Percentiles rank a stretch among this genome's conserved stretches.
phyloP scores from a whole-genome alignment of 1,140 invertebrate genomes.

The Hyposmocoma kahamanoa region DNA sequence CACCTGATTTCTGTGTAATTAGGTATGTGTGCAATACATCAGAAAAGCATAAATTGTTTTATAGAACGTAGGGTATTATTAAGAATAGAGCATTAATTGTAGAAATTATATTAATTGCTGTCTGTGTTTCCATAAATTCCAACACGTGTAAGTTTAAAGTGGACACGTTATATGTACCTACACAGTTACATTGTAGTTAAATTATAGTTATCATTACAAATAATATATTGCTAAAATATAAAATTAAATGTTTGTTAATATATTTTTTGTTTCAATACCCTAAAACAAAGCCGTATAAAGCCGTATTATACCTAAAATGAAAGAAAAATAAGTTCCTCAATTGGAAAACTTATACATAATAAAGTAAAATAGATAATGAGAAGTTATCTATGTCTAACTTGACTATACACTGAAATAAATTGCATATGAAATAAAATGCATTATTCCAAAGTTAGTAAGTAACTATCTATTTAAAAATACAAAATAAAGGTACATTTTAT shows the following conservation, averaged over 20 bases:
- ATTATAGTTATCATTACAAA: slow-evolving; percentile 67
- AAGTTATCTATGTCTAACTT: no score
- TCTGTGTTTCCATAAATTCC: slow-evolving; percentile 42
- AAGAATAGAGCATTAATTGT: slow-evolving; percentile 49
- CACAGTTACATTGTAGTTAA: slow-evolving; percentile 57
- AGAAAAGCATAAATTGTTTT: slow-evolving; percentile 45
- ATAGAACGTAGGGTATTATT: slow-evolving; percentile 40
- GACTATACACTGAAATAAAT: no score
- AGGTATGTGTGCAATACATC: slow-evolving; percentile 67
- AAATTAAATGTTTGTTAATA: slow-evolving; percentile 73
- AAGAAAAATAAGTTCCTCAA: no score
- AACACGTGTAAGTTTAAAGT: slow-evolving; percentile 16
- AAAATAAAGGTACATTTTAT: no score
- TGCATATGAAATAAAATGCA: no score
- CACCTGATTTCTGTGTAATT: slow-evolving; percentile 29
- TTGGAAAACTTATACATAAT: no score
- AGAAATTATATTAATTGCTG: slow-evolving; percentile 51
- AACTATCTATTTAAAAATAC: no score
- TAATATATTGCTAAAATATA: slow-evolving; percentile 71
- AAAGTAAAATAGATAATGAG: no score
- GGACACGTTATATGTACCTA: slow-evolving; percentile 45
- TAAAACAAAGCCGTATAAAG: no score
- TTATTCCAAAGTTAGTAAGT: no score
- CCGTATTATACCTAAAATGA: no score
- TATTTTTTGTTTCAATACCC: slow-evolving; percentile 34